Evolutionary conservation across 2,797 vertebrate species (phyloP).

Genomic region (Tragopan temminckii): DNA sequence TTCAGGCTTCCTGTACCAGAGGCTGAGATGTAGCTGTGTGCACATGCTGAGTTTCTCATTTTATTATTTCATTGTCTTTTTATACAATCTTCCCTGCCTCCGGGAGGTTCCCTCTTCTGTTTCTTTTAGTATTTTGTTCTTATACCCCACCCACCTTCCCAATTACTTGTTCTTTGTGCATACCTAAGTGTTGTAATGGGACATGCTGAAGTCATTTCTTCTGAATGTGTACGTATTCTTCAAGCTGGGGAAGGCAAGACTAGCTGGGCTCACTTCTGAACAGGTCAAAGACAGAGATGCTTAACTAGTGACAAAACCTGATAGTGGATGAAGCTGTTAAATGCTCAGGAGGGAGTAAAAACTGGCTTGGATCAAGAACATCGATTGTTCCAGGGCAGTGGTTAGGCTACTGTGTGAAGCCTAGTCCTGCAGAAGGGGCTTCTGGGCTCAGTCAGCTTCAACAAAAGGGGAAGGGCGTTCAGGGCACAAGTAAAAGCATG

Average conservation of each 20-base stretch:
- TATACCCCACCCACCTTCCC: background rate
- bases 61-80: background rate
- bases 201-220: background rate
- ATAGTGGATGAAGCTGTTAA: conserved; percentile 30
- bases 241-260: background rate
- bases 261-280: background rate
- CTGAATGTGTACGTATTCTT: fast-evolving
- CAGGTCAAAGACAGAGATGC: background rate
- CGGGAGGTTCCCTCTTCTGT: fast-evolving
- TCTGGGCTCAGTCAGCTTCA: background rate
- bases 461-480: background rate
- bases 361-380: background rate
- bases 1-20: background rate
- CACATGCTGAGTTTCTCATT: background rate
- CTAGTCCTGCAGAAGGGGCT: fast-evolving
- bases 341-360: conserved; percentile 36
- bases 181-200: background rate
- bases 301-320: background rate
- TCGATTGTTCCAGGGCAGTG: fast-evolving
- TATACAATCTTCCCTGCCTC: background rate
- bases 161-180: background rate
- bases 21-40: background rate
- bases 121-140: background rate
- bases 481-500: background rate
- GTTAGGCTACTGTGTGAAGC: background rate